Base-by-base conservation (phyloP, 2,113 vertebrate genomes). In the Tachycineta bicolor region DNA sequence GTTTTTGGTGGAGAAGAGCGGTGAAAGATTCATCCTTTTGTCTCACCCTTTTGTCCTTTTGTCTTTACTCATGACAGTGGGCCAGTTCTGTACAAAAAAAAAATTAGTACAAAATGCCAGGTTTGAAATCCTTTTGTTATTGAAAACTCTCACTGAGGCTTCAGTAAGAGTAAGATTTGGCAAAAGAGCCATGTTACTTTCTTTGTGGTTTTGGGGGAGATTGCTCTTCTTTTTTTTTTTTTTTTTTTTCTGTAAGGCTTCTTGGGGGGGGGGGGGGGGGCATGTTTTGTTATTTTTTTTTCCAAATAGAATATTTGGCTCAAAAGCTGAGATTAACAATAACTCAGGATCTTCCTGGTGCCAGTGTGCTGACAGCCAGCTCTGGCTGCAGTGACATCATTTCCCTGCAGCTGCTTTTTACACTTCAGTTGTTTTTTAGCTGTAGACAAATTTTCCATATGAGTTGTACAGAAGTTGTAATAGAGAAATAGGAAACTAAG, bases 391-490 rank as follows among this genome's bases (percentile, higher is more conserved):
- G 71, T 95, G 92, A 84, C 92, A 93, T 93, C 90, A 78, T 92
- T 93, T 94, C 88, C 93, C 89, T 56, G 80, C 93, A 89, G 92
- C 92, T 92, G 90, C 92, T 90, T 95, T 92, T 95, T 94, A 79
- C 73, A 92, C 93, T 90, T 95, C 76, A 82, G 24, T 88, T 96
- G 88, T 68, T 92, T 92, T 95, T 93, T 81, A 87, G 76, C 88
- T 76, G 80, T 64, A 78, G 93, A 92, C 83, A 65, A 14, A 49
- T 92, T 89, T 90, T 96, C 93, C 80, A 3, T 93, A 58, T 65
- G 77, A 94, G 74, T 59, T 77, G 75, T 83, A 90, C 85, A 80
- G 85, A 74, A 93, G 68, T 85, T 93, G 90, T 96, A 86, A 96
- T 96, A 73, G 94, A 85, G 70, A 89, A 92, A 89, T 79, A 65